phyloP scores from a whole-genome alignment of 2,888 invertebrate genomes.

The Erebia aethiops region DNA sequence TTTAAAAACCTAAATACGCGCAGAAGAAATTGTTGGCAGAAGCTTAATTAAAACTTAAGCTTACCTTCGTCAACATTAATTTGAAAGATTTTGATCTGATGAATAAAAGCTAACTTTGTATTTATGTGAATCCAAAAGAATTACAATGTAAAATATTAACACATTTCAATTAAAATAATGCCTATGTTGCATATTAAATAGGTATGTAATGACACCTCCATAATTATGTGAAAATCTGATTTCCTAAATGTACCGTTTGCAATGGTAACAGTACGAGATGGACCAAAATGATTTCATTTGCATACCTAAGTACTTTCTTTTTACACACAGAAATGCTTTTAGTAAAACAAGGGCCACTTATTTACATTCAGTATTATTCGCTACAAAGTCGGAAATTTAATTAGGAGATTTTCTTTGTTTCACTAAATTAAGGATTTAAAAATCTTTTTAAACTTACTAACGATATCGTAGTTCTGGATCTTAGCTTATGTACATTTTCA shows the following conservation, averaged over 20 bases:
- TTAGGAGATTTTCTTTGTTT: no score
- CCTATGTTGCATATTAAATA: slow-evolving; percentile 3
- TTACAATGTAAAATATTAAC: background rate
- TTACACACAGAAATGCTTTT: slow-evolving; percentile 4
- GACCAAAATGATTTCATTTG: slow-evolving; percentile 20
- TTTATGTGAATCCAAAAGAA: no score
- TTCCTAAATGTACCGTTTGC: slow-evolving; percentile 17
- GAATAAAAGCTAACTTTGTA: no score
- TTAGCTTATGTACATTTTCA: no score
- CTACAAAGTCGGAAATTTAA: no score
- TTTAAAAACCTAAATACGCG: no score
- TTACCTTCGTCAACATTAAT: no score
- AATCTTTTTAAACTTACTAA: background rate
- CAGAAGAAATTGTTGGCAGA: no score
- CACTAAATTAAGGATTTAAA: background rate
- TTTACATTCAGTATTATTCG: background rate
- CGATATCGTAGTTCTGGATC: no score
- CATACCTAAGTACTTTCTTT: slow-evolving; percentile 7
- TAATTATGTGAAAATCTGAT: slow-evolving; percentile 36
- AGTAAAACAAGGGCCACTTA: background rate
- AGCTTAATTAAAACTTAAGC: no score
- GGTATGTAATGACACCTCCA: slow-evolving; percentile 13
- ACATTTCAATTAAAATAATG: background rate
- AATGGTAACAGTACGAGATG: slow-evolving; percentile 15
- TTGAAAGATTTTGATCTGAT: no score